Percentiles rank a stretch among this genome's conserved stretches.
Conservation (phyloP, 2,888 invertebrate genomes). For the Sarcophaga caerulescens region DNA sequence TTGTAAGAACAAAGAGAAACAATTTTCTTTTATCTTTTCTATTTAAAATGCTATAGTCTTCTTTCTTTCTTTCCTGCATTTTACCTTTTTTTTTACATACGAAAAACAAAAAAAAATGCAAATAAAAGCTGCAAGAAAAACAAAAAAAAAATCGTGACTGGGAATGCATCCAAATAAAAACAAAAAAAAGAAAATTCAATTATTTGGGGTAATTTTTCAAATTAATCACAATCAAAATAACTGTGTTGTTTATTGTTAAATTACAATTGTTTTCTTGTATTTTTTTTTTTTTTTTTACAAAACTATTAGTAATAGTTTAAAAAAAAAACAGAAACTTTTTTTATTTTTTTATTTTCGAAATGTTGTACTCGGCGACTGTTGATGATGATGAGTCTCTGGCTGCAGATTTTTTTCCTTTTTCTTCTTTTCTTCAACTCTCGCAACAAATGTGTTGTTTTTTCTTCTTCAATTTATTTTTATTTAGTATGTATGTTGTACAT, state of each 20-base stretch:
- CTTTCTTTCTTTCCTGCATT: background rate
- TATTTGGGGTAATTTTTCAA: slow-evolving; percentile 40
- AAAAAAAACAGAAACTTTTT: background rate
- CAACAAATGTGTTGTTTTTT: background rate
- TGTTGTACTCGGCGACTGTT: no score
- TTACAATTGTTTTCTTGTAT: slow-evolving; percentile 10
- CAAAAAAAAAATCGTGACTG: slow-evolving; percentile 24
- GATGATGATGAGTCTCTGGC: background rate
- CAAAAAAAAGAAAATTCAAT: background rate
- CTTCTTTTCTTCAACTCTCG: no score
- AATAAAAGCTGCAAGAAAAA: background rate
- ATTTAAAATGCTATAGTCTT: background rate
- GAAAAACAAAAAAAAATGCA: no score
- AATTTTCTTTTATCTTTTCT: slow-evolving; percentile 14
- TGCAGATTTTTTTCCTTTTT: background rate
- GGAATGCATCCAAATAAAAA: slow-evolving; percentile 38
- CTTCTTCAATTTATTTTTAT: background rate
- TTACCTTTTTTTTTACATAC: background rate
- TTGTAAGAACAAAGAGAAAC: background rate
- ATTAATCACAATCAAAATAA: slow-evolving; percentile 49
- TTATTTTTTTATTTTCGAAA: no score
- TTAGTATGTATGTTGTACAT: no score
- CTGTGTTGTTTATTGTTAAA: background rate
- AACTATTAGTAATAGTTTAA: slow-evolving; percentile 41
- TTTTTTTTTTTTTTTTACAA: slow-evolving; percentile 25